A percentile compares a stretch with the other conserved stretches of the same genome.
Evolutionary conservation across 2,888 invertebrate genomes (phyloP).

Genomic region (Leptura quadrifasciata): DNA sequence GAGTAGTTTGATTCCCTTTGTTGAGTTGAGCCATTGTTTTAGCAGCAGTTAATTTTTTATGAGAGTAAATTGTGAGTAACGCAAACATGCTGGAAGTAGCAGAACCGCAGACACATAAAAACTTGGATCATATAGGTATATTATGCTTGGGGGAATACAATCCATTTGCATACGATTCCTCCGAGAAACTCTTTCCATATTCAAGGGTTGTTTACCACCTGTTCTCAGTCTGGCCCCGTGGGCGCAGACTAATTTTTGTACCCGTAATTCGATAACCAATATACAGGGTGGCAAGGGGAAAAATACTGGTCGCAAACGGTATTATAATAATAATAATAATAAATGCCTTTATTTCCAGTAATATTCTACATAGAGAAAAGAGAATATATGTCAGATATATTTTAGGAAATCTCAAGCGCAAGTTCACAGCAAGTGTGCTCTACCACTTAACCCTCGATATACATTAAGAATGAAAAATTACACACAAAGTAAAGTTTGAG

Average conservation of each 20-base stretch:
- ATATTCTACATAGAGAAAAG: too few species aligned
- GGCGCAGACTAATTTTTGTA: neutral
- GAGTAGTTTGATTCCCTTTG: slow-evolving; percentile 22
- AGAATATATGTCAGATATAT: too few species aligned
- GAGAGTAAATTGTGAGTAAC: slow-evolving; percentile 10
- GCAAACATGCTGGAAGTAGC: slow-evolving; percentile 14
- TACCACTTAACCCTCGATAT: too few species aligned
- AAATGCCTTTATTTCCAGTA: too few species aligned
- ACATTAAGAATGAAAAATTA: too few species aligned
- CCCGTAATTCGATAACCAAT: neutral
- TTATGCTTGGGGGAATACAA: slow-evolving; percentile 13
- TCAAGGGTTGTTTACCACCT: slow-evolving; percentile 10
- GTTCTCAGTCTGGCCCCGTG: neutral
- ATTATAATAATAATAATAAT: too few species aligned
- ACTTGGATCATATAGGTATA: neutral
- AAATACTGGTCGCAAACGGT: too few species aligned
- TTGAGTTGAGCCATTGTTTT: slow-evolving; percentile 31
- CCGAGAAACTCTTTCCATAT: neutral
- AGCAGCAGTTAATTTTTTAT: slow-evolving; percentile 39
- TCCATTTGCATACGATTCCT: slow-evolving; percentile 22
- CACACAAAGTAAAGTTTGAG: too few species aligned
- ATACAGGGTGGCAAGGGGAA: too few species aligned
- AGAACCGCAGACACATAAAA: slow-evolving; percentile 21
- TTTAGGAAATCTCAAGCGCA: too few species aligned
- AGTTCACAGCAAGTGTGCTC: too few species aligned